These are phyloP conservation scores for Stercorarius parasiticus DNA, from an alignment of 2,113 vertebrate genomes.

Conservation along the genomic window DNA sequence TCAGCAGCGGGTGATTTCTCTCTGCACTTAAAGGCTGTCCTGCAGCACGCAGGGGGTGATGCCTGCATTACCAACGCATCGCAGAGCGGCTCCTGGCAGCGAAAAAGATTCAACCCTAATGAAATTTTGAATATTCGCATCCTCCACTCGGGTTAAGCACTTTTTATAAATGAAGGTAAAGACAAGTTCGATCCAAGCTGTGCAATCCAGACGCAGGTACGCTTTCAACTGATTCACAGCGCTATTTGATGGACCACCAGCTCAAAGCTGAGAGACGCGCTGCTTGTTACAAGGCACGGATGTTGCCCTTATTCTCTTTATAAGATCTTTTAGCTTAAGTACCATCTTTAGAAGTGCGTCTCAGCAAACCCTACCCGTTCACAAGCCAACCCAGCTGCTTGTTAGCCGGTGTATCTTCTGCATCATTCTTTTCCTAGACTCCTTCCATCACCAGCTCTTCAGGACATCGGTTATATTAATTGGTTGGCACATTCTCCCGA, in stretches of 20 bases:
- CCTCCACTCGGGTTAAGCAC: background rate
- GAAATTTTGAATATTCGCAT: background rate
- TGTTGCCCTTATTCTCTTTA: background rate
- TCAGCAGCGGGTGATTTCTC: background rate
- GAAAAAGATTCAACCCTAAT: background rate
- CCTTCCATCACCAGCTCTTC: background rate
- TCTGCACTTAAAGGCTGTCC: background rate
- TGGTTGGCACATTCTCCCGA: background rate
- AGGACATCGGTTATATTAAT: background rate
- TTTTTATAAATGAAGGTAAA: background rate
- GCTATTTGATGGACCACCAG: background rate
- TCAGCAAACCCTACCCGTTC: background rate
- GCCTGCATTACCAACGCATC: background rate
- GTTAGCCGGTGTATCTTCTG: background rate
- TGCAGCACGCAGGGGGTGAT: background rate
- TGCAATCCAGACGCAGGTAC: background rate
- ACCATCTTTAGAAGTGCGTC: fast-evolving
- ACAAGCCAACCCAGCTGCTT: no score
- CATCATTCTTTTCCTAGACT: background rate
- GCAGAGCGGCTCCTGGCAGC: background rate
- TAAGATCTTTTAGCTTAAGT: background rate
- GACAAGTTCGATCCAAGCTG: background rate
- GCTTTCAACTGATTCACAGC: background rate
- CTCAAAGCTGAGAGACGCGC: background rate
- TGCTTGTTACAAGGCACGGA: background rate